Base-by-base conservation (phyloP, 2,113 vertebrate genomes). In the Vulpes ferrilata region DNA sequence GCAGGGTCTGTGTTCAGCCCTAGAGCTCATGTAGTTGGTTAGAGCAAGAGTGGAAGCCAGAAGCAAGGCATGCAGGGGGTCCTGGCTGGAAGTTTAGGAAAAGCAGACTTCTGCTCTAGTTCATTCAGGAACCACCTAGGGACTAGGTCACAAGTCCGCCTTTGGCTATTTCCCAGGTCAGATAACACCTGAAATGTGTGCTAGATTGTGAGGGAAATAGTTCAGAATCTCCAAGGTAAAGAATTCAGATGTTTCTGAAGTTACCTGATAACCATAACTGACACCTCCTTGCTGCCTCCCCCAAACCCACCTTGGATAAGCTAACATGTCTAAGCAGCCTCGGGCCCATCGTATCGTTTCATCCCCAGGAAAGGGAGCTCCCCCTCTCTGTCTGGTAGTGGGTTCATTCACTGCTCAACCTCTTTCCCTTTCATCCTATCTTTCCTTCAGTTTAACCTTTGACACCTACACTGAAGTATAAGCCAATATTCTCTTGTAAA, bases 401-500 rank as follows among this genome's bases (percentile, higher is more conserved):
- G 20, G 48, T 59, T 94, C 27, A 23, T 93, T 60, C 53, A 62
- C 22, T 35, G 1, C 81, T 84, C 53, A 57, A 43, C 20, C 30
- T 69, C 27, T 60, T 81, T 78, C 11, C 9, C 60, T 86, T 76
- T 90, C 43, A 25, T 85, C 7, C 20, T 25, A 0, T 84, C 51
- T 38, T 96, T 79, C 48, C 83, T 95, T 95, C 87, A 48, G 64
- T 67, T 17, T 62, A 86, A 93, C n/a, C 78, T 89, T 38, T 11
- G 38, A 78, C 17, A 67, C 82, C 30, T 38, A 20, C n/a, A 11
- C 60, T 92, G 30, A 87, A 82, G 16, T 67, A 3, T 11, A 81
- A 83, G 38, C 71, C 64, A 76, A 7, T 78, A 74, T 74, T 89
- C 92, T 90, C 79, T 78, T 8, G 7, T 57, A 84, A 78, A 86